Conservation (phyloP, 2,113 vertebrate species). For the Grammomys surdaster region DNA sequence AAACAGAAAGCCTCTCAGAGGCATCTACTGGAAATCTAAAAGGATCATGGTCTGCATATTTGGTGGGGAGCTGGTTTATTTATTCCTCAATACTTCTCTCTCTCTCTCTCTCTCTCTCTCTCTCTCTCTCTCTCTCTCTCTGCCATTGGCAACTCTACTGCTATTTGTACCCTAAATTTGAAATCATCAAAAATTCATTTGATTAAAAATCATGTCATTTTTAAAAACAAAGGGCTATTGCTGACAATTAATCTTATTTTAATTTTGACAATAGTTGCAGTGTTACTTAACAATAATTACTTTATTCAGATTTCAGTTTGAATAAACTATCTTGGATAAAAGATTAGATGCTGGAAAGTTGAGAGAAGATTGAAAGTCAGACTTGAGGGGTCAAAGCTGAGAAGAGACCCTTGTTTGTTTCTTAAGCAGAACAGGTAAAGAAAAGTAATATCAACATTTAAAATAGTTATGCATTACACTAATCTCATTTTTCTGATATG, state of each 20-base stretch:
- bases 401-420: not conserved
- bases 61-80: not conserved
- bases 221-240: not conserved
- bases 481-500: constrained; percentile 13
- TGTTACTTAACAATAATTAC: constrained; percentile 56
- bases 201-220: not conserved
- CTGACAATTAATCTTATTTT: constrained; percentile 35
- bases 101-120: not conserved
- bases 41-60: not conserved
- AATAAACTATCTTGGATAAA: constrained; percentile 25
- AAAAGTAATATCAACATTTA: not conserved
- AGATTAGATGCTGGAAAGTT: constrained; percentile 18
- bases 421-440: constrained; percentile 10
- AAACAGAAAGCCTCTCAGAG: constrained; percentile 27
- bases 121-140: not conserved
- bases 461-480: not conserved
- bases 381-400: not conserved
- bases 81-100: not conserved
- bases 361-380: constrained; percentile 1
- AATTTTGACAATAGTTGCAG: constrained; percentile 18
- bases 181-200: constrained; percentile 35
- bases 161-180: constrained; percentile 20
- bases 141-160: not conserved
- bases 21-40: constrained; percentile 5
- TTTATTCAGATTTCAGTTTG: constrained; percentile 40